Percentiles rank a stretch among this genome's conserved stretches.
These are phyloP conservation scores for Nerophis ophidion DNA, from an alignment of 2,113 vertebrate genomes.

Conservation along the genomic window DNA sequence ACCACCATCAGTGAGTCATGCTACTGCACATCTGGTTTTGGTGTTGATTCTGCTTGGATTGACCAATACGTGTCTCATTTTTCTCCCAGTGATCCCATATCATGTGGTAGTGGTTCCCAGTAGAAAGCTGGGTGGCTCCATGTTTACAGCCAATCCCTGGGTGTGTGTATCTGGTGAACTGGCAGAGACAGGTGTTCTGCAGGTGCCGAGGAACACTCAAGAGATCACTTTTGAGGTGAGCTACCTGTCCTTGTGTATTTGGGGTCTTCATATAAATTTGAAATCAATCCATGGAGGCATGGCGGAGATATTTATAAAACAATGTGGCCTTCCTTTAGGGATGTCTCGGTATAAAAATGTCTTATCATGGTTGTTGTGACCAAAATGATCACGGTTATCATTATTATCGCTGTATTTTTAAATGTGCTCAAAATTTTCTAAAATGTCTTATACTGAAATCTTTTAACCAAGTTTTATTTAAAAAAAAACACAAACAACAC, in stretches of 20 bases:
- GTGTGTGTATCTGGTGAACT: conserved; percentile 95
- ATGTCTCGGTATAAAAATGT: too few species aligned
- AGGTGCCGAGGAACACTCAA: conserved; percentile 88
- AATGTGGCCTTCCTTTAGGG: too few species aligned
- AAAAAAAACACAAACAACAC: too few species aligned
- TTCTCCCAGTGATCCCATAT: conserved; percentile 90
- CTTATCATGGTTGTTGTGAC: too few species aligned
- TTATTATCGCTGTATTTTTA: too few species aligned
- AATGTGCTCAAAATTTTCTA: too few species aligned
- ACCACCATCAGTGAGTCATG: conserved; percentile 90
- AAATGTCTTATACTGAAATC: too few species aligned
- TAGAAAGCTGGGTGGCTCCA: conserved; percentile 95
- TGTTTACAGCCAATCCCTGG: conserved; percentile 99
- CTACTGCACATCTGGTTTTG: neutral
- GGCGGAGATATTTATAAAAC: too few species aligned
- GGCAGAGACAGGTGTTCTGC: conserved; percentile 91
- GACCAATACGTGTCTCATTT: conserved; percentile 5
- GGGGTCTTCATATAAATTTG: too few species aligned
- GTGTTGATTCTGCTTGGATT: neutral
- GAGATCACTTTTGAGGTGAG: conserved; percentile 96
- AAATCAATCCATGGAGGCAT: too few species aligned
- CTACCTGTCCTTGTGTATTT: conserved; percentile 33
- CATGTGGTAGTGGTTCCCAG: conserved; percentile 91
- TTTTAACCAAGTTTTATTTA: too few species aligned
- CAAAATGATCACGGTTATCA: too few species aligned